Evolutionary conservation across 1,140 invertebrate genomes (phyloP).

Genomic region (Helicorthomorpha holstii): DNA sequence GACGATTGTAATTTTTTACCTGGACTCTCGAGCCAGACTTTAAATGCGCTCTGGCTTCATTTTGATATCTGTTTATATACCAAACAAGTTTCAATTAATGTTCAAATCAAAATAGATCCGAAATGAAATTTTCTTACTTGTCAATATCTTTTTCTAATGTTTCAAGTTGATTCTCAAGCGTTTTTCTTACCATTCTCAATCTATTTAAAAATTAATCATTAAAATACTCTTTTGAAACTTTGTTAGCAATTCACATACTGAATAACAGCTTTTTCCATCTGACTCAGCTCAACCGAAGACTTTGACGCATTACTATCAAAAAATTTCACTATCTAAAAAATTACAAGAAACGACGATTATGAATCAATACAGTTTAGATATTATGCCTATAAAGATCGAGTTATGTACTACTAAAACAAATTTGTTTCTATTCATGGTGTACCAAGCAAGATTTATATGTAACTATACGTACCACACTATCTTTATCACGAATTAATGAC

Average conservation of each 20-base stretch:
- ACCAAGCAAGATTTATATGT: no score
- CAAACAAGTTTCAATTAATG: no score
- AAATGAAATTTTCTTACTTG: background rate
- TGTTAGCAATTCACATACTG: background rate
- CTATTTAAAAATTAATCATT: background rate
- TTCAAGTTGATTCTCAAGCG: background rate
- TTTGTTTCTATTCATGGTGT: no score
- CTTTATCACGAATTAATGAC: background rate
- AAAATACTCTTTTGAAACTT: background rate
- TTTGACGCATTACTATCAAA: conserved; percentile 10
- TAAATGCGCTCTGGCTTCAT: conserved; percentile 23
- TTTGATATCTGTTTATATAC: background rate
- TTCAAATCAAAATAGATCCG: no score
- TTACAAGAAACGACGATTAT: no score
- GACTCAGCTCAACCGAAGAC: conserved; percentile 26
- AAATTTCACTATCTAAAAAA: background rate
- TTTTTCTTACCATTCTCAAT: background rate
- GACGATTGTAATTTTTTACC: conserved; percentile 9
- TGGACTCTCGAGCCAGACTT: conserved; percentile 26
- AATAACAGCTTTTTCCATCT: conserved; percentile 21
- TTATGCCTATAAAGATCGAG: no score
- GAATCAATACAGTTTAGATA: no score
- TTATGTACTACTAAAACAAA: no score
- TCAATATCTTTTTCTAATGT: background rate
- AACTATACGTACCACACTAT: background rate